Conservation (phyloP, 37 sponge, comb jelly and placozoan genomes). For the Lycopodina hypogea region DNA sequence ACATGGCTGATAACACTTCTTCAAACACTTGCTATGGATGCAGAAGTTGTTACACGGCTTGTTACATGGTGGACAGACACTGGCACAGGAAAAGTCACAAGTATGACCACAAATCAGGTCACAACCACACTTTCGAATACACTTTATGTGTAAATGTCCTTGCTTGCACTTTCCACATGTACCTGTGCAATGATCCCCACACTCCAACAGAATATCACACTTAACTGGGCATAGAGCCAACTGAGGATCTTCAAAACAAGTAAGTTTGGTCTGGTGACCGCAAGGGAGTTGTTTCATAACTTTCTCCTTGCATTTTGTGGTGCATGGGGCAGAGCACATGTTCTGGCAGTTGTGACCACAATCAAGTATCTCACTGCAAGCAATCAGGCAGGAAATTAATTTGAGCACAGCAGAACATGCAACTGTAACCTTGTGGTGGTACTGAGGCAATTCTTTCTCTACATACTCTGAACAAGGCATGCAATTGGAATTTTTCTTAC, state of each 20-base stretch:
- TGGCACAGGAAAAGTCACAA: slow-evolving; percentile 69
- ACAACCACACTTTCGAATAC: slow-evolving; percentile 59
- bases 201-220: slow-evolving; percentile 30
- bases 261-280: slow-evolving; percentile 50
- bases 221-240: slow-evolving; percentile 20
- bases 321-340: slow-evolving; percentile 59
- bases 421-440: slow-evolving; percentile 48
- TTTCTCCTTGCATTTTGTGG: slow-evolving; percentile 19
- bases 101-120: slow-evolving; percentile 78
- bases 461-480: slow-evolving; percentile 58
- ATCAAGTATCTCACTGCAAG: slow-evolving; percentile 49
- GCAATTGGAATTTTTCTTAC: slow-evolving; percentile 29
- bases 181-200: slow-evolving; percentile 73
- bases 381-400: slow-evolving; percentile 20
- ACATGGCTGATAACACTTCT: slow-evolving; percentile 74
- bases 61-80: slow-evolving; percentile 70
- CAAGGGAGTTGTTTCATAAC: slow-evolving; percentile 49
- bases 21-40: slow-evolving; percentile 69
- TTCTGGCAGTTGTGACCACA: slow-evolving; percentile 82
- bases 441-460: slow-evolving; percentile 25
- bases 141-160: slow-evolving; percentile 75
- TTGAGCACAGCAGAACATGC: slow-evolving; percentile 34
- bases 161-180: slow-evolving; percentile 62
- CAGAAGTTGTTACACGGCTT: slow-evolving; percentile 70
- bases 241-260: slow-evolving; percentile 20